Percentiles rank a stretch among this genome's conserved stretches.
These are phyloP conservation scores for Eciton burchellii DNA, from an alignment of 1,140 invertebrate genomes.

Conservation along the genomic window DNA sequence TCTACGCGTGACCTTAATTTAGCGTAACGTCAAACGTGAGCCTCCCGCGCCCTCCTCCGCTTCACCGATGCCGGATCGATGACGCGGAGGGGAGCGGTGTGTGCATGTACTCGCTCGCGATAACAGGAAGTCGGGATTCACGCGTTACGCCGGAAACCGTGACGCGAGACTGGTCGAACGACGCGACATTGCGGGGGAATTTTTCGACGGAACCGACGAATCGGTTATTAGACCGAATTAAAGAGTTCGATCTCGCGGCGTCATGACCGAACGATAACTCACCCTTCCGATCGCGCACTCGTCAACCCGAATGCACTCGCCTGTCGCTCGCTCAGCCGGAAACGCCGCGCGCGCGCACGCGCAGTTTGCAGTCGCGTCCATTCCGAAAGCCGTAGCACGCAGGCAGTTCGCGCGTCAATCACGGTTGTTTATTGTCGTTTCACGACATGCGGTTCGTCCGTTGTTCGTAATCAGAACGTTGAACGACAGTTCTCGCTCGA, in stretches of 20 bases:
- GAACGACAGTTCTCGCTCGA: neutral
- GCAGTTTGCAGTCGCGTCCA: constrained; percentile 50
- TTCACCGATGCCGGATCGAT: neutral
- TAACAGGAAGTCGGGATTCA: constrained; percentile 21
- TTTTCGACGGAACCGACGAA: neutral
- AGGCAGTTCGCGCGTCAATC: constrained; percentile 50
- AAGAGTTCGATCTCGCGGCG: constrained; percentile 47
- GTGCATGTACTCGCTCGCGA: neutral
- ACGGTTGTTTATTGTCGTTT: constrained; percentile 56
- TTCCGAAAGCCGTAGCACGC: constrained; percentile 54
- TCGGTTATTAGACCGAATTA: constrained; percentile 54
- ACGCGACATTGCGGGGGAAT: constrained; percentile 17
- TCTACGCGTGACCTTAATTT: constrained; percentile 42
- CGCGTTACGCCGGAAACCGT: constrained; percentile 15
- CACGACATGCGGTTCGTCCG: constrained; percentile 31
- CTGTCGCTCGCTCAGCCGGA: constrained; percentile 31
- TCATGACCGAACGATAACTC: constrained; percentile 58
- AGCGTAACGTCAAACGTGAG: constrained; percentile 16
- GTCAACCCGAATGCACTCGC: constrained; percentile 34
- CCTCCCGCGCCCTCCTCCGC: constrained; percentile 10
- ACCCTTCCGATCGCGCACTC: constrained; percentile 39
- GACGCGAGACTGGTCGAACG: neutral
- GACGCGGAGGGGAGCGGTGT: constrained; percentile 9
- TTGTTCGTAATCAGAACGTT: neutral
- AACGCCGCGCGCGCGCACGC: constrained; percentile 6